A percentile compares a stretch with the other conserved stretches of the same genome.
Conservation (phyloP, 1,140 invertebrate genomes). For the Achatina immaculata region DNA sequence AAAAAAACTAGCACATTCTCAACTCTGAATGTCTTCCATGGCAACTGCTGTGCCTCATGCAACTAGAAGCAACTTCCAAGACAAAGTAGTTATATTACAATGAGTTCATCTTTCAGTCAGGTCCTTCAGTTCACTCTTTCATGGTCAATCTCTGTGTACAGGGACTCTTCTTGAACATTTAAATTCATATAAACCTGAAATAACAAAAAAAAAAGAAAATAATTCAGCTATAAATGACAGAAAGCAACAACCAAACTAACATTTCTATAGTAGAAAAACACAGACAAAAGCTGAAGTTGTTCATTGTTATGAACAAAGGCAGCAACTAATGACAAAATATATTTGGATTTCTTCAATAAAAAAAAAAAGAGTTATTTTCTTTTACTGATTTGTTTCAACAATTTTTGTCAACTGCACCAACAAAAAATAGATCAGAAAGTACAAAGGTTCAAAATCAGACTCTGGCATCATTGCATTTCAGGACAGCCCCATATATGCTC, state of each 20-base stretch:
- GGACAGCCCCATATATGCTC: too few species aligned
- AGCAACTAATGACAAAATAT: background rate
- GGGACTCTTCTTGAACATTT: slow-evolving; percentile 52
- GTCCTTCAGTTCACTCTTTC: background rate
- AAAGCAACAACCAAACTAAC: background rate
- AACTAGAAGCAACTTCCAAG: too few species aligned
- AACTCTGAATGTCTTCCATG: too few species aligned
- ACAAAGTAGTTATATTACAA: too few species aligned
- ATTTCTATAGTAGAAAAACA: background rate
- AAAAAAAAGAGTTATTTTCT: background rate
- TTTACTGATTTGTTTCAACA: background rate
- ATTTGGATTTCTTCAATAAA: background rate
- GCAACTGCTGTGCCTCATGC: too few species aligned
- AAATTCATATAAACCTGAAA: slow-evolving; percentile 60
- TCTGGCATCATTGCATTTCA: too few species aligned
- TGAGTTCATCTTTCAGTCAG: too few species aligned
- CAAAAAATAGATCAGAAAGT: too few species aligned
- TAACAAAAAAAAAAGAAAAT: slow-evolving; percentile 1
- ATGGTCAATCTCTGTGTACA: slow-evolving; percentile 58
- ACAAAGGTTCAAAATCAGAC: too few species aligned
- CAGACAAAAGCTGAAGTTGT: background rate
- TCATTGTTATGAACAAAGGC: background rate
- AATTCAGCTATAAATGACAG: background rate
- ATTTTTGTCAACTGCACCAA: too few species aligned
- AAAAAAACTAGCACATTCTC: too few species aligned